phyloP scores from a whole-genome alignment of 2,113 vertebrate species.

The Neogale vison region DNA sequence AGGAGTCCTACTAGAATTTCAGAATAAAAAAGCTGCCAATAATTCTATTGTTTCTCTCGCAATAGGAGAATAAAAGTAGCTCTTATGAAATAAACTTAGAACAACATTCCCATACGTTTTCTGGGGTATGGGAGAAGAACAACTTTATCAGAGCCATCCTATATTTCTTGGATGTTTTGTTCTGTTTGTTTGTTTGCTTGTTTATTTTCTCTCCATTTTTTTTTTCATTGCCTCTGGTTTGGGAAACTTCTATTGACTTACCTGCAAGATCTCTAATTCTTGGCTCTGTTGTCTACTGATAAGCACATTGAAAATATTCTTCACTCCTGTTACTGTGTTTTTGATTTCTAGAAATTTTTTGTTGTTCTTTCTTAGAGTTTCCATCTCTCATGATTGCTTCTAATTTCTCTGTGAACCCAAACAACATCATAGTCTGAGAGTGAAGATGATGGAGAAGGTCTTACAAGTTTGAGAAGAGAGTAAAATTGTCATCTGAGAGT shows the following conservation, averaged over 20 bases:
- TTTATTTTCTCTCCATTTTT: neutral
- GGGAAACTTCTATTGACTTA: neutral
- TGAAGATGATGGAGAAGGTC: neutral
- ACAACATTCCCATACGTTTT: neutral
- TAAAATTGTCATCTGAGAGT: neutral
- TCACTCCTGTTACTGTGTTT: neutral
- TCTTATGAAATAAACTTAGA: neutral
- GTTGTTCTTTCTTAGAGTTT: neutral
- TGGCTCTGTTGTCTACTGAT: neutral
- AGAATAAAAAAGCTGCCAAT: neutral
- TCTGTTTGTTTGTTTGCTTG: neutral
- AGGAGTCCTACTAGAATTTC: too few relatives aligned
- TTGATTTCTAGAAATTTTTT: neutral
- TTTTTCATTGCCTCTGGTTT: neutral
- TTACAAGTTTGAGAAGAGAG: neutral
- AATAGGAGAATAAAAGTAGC: neutral
- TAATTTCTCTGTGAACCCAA: neutral
- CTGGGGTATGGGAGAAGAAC: too few relatives aligned
- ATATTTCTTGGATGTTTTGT: neutral
- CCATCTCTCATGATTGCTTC: neutral
- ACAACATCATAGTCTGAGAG: neutral
- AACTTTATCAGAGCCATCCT: neutral
- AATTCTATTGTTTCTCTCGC: neutral
- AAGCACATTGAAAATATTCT: neutral
- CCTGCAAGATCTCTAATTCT: neutral